Evolutionary conservation across 2,888 invertebrate species (phyloP), one percentile per base, ranked within the genome.

Genomic region (Xestoiulus laeticollis): DNA sequence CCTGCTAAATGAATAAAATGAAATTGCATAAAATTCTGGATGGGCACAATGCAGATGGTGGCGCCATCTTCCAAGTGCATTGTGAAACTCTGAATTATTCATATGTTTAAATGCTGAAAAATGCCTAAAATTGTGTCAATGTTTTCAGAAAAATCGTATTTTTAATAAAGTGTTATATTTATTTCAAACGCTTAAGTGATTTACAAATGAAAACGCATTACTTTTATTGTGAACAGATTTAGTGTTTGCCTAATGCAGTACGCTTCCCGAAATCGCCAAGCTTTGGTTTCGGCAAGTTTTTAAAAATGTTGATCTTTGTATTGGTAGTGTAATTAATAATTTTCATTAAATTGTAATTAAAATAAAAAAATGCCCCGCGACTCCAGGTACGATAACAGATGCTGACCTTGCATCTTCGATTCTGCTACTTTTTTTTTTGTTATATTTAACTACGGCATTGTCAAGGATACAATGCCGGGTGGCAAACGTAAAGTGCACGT

Each of bases 281-380:
- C 30, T 12, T 78, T 16, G 14, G 26, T 14, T 78, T 78, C 16
- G 78, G 30, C 26, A 78, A 30, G 78, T 78, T 78, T 78, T 78
- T 78, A 30, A 78, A 78, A 78, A 78, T 78, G 78, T 78, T 32
- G 30, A 68, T 26, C 26, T n/a, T 32, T 53, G 59, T 38, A 85
- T 33, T 33, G 30, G 33, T 84, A 30, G 33, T 38, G 5, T 84
- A 32, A 84, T 43, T 84, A 84, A 32, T 22, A 4, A 14, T 14
- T 78, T 78, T 30, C 26, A 12, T 0, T 1, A 12, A 3, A 78
- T 4, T 68, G 22, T 78, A 30, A 32, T 30, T 78, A 78, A 78
- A 78, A 78, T 30, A 78, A 68, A n/a, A n/a, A 33, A 78, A 87
- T 87, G 87, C 87, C 87, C 32, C 78, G 87, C 4, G 87, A 87